Base-by-base conservation (phyloP, 1,140 invertebrate species). In the Periplaneta americana region DNA sequence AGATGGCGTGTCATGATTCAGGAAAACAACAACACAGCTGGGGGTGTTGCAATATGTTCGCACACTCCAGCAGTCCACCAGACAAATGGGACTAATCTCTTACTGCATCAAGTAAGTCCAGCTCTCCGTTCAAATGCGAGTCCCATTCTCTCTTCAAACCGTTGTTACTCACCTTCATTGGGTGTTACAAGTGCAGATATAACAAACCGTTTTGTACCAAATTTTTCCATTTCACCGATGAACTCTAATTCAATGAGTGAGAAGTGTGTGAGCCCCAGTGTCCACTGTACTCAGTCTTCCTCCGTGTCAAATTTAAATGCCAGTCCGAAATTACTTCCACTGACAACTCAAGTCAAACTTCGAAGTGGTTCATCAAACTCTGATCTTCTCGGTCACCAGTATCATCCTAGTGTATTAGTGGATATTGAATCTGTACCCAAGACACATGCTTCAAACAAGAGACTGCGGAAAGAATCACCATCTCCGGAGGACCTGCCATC, bases 1-100 rank as follows among this genome's bases (percentile, higher is more conserved):
- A 92, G 93, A 89, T 99, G 97, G 97, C 92, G 97, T 84, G 93
- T 95, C 89, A 92, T 96, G 88, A 90, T 96, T 83, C 88, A 94
- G 84, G 89, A 88, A 78, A 86, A 87, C 78, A 88, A 83, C 76
- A 88, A 83, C 76, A 90, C 82, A 87, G 83, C 86, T 87, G 85
- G 80, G 48, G 81, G 78, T 33, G 83, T 80, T 6, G 34, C 78
- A 9, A 34, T 79, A 5, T 28, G 32, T 78, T 34, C 75, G 15
- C 75, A 78, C 75, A 79, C 31, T 33, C 34, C 34, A 8, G 18
- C 31, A 33, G 35, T 57, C 13, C 78, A 66, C 34, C 82, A 80
- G 11, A 82, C 81, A 74, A 79, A 80, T 37, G 78, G 78, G 74
- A 34, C 81, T 35, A 81, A 34, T n/a, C 33, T 34, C 31, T 76